Evolutionary conservation across 1,140 invertebrate genomes (phyloP), one percentile per base, ranked within the genome.

Genomic region (Charaxes varanes): DNA sequence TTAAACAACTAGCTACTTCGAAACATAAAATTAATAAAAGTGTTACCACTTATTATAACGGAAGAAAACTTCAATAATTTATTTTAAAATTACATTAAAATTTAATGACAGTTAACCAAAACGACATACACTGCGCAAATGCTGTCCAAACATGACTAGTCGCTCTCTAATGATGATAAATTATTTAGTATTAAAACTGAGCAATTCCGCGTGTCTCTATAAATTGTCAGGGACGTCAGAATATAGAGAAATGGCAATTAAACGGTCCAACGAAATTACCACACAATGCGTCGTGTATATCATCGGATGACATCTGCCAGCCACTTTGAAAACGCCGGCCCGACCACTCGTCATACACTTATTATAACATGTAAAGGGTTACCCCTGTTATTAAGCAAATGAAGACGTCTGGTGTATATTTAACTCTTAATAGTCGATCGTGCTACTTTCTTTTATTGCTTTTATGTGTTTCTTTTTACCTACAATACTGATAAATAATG

Each of bases 281-380:
- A 80, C 74, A 82, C 73, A 82, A 80, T 80, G 69, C 69, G 69
- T 48, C 42, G 61, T 63, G 70, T 81, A 77, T 77, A 71, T 82
- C 72, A 77, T 66, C 53, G 66, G 61, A 77, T 81, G 77, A 81
- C 72, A 66, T 58, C 46, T 61, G 66, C 60, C 62, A 44, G 53
- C 60, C 62, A 55, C 58, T 61, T 56, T 50, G 49, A 40, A 50
- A 51, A 43, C 43, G 51, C 48, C 30, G 60, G 26, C 41, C 55
- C 49, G 58, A 35, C 58, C 53, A 59, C 62, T 46, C 60, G 44
- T 77, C 72, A 74, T 73, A 77, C 50, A 49, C 53, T 48, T 40
- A 37, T 42, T 34, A 48, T 43, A 53, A 24, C 47, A 48, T 33
- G 38, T 28, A 38, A 19, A 33, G 40, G 14, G 21, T n/a, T 23